Conservation (phyloP, 2,113 vertebrate genomes). For the Galbula dea region DNA sequence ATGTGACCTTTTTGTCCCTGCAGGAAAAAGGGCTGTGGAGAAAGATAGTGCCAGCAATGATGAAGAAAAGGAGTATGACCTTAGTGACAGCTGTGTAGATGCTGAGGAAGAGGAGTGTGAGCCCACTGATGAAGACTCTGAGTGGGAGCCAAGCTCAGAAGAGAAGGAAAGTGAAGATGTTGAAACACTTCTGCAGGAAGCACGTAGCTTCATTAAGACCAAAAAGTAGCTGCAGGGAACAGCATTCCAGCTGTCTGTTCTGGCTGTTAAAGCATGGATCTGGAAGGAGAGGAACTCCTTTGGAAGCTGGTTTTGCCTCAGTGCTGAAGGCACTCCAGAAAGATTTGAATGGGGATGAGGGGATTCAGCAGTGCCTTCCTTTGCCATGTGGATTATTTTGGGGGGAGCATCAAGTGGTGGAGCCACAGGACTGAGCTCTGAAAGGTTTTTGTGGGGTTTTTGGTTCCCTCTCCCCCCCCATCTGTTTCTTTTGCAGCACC, state of each 20-base stretch:
- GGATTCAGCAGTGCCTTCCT: not conserved
- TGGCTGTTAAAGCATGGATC: not conserved
- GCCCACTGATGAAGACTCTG: conserved; percentile 76
- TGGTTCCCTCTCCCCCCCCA: too few relatives aligned
- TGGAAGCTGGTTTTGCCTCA: not conserved
- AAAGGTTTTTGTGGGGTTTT: not conserved
- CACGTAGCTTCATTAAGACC: conserved; percentile 62
- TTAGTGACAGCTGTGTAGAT: conserved; percentile 67
- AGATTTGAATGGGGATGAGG: not conserved
- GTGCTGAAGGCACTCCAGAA: not conserved
- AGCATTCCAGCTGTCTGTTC: fast-evolving
- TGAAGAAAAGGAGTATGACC: conserved; percentile 49
- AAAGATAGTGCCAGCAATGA: not conserved
- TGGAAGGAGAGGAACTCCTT: not conserved
- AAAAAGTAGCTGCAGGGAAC: conserved; percentile 52
- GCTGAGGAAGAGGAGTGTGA: conserved; percentile 75
- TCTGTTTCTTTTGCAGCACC: not conserved
- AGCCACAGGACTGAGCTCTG: not conserved
- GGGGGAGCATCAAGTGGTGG: not conserved
- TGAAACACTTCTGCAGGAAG: conserved; percentile 68
- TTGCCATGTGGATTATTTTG: not conserved
- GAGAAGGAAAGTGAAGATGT: conserved; percentile 69
- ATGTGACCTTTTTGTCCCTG: not conserved
- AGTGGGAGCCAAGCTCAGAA: conserved; percentile 76
- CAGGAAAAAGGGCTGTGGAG: conserved; percentile 48